Base-by-base conservation (phyloP, 2,888 invertebrate species). In the Drosophila mimetica region DNA sequence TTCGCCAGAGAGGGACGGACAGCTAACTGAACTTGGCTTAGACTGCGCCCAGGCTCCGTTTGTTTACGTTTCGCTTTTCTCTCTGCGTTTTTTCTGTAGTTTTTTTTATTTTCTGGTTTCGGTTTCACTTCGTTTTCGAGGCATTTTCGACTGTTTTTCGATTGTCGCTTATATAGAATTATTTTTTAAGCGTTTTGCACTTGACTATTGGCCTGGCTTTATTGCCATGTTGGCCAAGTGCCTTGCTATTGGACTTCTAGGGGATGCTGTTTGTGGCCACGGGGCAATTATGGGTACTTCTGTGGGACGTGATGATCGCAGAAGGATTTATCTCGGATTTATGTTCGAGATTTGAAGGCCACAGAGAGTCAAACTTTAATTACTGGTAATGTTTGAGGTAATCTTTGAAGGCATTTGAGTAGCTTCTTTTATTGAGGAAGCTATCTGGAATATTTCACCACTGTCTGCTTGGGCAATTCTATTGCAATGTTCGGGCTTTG, bases 21-120 rank as follows among this genome's bases (percentile, higher is more conserved):
- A 54, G n/a, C 50, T 52, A 54, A 58, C 46, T 87, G 87, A 82
- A 87, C 82, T 82, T 87, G 86, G 82, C 75, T 82, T 71, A 64
- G 52, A 37, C 66, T 63, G 18, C 13, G 59, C 36, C 46, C 70
- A 53, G 64, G 53, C 72, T 72, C 47, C 44, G 51, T 69, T 75
- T 55, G 54, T 51, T 54, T 70, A 70, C 50, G 44, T 64, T 50
- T 69, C 52, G 30, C 41, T 60, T 69, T 71, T 69, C 50, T 39
- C 28, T 50, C n/a, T 18, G 18, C 9, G 7, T 39, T 18, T 47
- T 42, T 39, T 69, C 36, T 50, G 46, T 51, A n/a, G n/a, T n/a
- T n/a, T n/a, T n/a, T n/a, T n/a, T n/a, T n/a, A 14, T 54, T 54
- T 53, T 53, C 48, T 18, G 54, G 58, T 57, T 51, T 66, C 39